These are phyloP conservation scores for Dromiciops gliroides DNA, from an alignment of 2,113 vertebrate species.

Conservation along the genomic window DNA sequence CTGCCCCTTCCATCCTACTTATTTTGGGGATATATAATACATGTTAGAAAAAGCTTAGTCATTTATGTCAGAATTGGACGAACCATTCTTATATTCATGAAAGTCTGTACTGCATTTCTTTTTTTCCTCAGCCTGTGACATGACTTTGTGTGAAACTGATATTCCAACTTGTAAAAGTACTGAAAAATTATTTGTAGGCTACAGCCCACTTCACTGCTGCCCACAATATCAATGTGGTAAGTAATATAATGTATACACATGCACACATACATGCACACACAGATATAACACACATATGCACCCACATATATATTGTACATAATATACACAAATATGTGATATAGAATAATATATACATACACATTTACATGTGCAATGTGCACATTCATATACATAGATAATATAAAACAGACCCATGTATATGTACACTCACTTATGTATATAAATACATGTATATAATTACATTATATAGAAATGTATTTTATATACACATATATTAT, in stretches of 20 bases:
- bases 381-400: neutral
- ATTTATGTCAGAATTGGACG: neutral
- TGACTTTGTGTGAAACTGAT: slow-evolving; percentile 89
- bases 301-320: neutral
- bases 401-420: neutral
- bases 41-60: neutral
- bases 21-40: neutral
- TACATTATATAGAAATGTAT: neutral
- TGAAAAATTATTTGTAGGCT: slow-evolving; percentile 89
- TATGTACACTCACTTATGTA: neutral
- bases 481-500: neutral
- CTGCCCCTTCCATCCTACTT: neutral
- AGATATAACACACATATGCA: neutral
- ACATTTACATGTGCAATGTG: neutral
- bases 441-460: neutral
- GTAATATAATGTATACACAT: slow-evolving; percentile 56
- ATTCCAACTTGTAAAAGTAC: slow-evolving; percentile 88
- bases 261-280: neutral
- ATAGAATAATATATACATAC: neutral
- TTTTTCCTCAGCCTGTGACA: slow-evolving; percentile 91
- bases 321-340: neutral
- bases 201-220: slow-evolving; percentile 92
- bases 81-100: neutral
- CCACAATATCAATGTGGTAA: slow-evolving; percentile 95
- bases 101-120: slow-evolving; percentile 6